Conservation (phyloP, 2,113 vertebrate species). For the Thalassoma bifasciatum region DNA sequence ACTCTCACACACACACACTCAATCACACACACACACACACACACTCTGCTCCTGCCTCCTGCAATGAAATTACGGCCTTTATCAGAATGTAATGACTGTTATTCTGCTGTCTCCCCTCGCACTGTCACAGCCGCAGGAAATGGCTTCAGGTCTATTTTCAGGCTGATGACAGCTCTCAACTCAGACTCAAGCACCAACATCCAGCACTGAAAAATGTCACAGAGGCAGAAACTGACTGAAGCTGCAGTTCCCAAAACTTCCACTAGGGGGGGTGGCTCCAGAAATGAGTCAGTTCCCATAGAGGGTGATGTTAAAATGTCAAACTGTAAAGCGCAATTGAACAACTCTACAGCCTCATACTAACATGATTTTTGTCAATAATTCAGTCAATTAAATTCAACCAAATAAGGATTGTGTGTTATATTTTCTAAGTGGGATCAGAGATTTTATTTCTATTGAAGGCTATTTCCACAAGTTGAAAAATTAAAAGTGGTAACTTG, state of each 20-base stretch:
- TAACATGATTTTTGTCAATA: no score
- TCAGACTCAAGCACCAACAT: background rate
- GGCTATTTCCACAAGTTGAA: no score
- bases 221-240: no score
- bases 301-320: background rate
- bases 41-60: background rate
- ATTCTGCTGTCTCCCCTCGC: conserved; percentile 41
- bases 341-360: no score
- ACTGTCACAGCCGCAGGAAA: conserved; percentile 50
- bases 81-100: conserved; percentile 64
- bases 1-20: conserved; percentile 15
- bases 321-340: no score
- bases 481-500: no score
- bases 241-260: background rate
- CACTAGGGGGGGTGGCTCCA: background rate
- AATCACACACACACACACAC: conserved; percentile 5
- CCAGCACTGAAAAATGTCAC: background rate
- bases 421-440: background rate
- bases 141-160: conserved; percentile 50
- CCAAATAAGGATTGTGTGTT: background rate
- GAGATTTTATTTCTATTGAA: background rate
- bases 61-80: conserved; percentile 54
- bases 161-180: conserved; percentile 31
- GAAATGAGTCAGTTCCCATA: background rate
- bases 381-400: no score